Percentiles rank a stretch among this genome's conserved stretches.
phyloP scores from a whole-genome alignment of 2,797 vertebrate species.

The Anguilla marmorata region DNA sequence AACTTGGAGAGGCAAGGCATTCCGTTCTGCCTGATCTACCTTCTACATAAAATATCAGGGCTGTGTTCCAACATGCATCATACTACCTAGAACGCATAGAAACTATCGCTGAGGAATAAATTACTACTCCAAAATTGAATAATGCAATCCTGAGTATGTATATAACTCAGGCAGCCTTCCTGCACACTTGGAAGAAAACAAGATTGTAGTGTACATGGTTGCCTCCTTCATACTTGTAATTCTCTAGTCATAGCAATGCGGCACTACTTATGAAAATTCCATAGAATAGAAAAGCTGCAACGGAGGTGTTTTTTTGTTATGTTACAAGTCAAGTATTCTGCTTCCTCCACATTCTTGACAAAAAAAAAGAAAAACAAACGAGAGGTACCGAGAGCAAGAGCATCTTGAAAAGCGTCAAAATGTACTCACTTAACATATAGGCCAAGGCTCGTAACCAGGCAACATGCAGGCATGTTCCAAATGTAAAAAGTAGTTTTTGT shows the following conservation, averaged over 20 bases:
- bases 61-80: background rate
- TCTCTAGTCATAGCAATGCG: background rate
- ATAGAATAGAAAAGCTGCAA: background rate
- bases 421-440: background rate
- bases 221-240: background rate
- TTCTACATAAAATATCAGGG: background rate
- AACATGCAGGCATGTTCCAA: background rate
- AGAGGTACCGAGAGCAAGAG: no score
- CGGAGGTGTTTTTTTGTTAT: background rate
- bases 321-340: background rate
- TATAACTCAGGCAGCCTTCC: background rate
- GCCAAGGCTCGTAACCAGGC: background rate
- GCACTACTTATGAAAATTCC: background rate
- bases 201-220: background rate
- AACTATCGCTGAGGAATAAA: background rate
- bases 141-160: background rate
- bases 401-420: background rate
- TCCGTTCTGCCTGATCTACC: background rate
- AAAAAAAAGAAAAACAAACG: background rate
- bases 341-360: background rate
- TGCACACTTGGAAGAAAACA: background rate
- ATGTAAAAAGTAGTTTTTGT: background rate
- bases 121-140: background rate
- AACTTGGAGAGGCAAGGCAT: background rate
- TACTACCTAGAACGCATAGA: background rate